Evolutionary conservation across 92 coral and sea anemone species (phyloP).

Genomic region (Epizoanthus ramosus): DNA sequence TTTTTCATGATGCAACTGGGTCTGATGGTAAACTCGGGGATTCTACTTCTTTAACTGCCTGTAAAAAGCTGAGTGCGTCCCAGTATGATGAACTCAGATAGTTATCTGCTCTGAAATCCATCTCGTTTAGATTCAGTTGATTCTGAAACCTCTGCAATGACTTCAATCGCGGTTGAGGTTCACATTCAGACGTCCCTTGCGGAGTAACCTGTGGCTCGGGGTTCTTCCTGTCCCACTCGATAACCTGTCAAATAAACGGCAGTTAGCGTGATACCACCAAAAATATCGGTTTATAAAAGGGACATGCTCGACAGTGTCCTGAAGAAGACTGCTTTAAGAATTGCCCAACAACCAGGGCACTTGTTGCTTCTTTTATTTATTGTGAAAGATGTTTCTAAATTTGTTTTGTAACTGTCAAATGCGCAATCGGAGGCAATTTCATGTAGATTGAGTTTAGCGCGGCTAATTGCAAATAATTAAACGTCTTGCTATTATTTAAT

Average conservation of each 20-base stretch:
- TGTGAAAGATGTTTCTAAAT: no score
- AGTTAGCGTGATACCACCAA: background rate
- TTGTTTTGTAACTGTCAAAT: no score
- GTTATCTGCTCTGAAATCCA: constrained; percentile 77
- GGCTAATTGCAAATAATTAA: no score
- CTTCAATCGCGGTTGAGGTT: constrained; percentile 9
- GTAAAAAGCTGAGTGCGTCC: constrained; percentile 87
- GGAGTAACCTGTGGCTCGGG: background rate
- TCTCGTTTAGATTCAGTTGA: constrained; percentile 59
- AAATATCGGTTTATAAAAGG: background rate
- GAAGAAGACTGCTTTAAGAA: no score
- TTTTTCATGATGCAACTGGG: background rate
- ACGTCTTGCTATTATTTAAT: no score
- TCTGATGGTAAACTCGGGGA: background rate
- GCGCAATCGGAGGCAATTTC: no score
- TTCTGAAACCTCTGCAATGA: constrained; percentile 4
- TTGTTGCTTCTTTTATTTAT: no score
- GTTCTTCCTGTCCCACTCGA: constrained; percentile 53
- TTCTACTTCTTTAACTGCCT: constrained; percentile 58
- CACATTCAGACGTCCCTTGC: background rate
- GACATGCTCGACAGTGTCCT: background rate
- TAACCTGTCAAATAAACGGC: constrained; percentile 41
- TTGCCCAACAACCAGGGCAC: no score
- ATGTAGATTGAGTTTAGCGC: no score
- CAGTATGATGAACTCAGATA: constrained; percentile 96